Evolutionary conservation across 2,797 vertebrate genomes (phyloP).

Genomic region (Hypotaenidia okinawae): DNA sequence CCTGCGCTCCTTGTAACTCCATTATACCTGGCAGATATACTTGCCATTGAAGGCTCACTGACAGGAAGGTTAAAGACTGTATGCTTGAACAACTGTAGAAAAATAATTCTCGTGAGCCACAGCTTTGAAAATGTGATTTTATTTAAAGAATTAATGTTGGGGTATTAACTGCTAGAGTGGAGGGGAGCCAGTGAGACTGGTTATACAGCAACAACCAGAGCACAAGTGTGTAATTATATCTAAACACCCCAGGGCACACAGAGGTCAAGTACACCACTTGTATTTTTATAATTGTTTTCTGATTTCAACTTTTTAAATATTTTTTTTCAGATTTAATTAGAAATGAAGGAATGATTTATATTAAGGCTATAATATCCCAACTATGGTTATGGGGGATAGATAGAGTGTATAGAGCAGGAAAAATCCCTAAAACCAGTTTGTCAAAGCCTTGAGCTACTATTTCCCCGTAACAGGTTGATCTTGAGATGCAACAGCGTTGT

Average conservation of each 20-base stretch:
- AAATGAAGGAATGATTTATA: not conserved
- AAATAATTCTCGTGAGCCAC: not conserved
- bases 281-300: not conserved
- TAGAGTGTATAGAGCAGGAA: not conserved
- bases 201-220: constrained; percentile 29
- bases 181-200: constrained; percentile 11
- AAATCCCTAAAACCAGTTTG: not conserved
- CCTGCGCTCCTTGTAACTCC: not conserved
- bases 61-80: not conserved
- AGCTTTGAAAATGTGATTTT: not conserved
- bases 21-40: not conserved
- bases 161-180: not conserved
- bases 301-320: not conserved
- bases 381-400: not conserved
- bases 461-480: not conserved
- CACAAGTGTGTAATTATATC: not conserved
- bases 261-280: not conserved
- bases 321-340: not conserved
- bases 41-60: not conserved
- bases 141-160: not conserved
- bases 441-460: not conserved
- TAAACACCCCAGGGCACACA: not conserved
- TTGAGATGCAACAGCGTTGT: not conserved
- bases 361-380: not conserved
- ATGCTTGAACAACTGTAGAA: not conserved